Evolutionary conservation across 2,113 vertebrate species (phyloP).

Genomic region (Podocnemis expansa): DNA sequence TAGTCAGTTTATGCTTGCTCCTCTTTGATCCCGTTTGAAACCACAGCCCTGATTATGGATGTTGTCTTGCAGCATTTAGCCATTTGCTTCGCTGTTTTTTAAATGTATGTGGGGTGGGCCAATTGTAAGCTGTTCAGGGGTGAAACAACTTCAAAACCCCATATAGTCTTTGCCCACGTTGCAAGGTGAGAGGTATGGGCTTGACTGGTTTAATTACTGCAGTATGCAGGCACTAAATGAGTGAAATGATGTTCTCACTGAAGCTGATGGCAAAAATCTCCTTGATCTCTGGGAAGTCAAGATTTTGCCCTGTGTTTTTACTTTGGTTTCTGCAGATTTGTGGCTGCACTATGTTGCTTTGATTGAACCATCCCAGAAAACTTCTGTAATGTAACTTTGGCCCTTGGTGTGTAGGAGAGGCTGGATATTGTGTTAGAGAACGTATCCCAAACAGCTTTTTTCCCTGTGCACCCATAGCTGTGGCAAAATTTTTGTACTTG

Average conservation of each 20-base stretch:
- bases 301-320: background rate
- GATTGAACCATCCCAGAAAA: slow-evolving; percentile 36
- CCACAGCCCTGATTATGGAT: background rate
- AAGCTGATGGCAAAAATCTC: background rate
- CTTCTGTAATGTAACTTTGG: slow-evolving; percentile 50
- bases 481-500: slow-evolving; percentile 62
- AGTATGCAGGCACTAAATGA: slow-evolving; percentile 47
- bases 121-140: slow-evolving; percentile 14
- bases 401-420: slow-evolving; percentile 38
- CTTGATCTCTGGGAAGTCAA: fast-evolving
- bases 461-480: slow-evolving; percentile 41
- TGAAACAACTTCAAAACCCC: background rate
- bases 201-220: background rate
- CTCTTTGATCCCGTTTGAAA: fast-evolving
- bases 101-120: background rate
- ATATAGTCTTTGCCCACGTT: background rate
- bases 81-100: background rate
- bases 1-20: background rate
- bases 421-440: slow-evolving; percentile 18
- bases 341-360: slow-evolving; percentile 29
- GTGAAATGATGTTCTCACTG: background rate
- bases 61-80: background rate
- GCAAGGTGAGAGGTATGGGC: slow-evolving; percentile 27
- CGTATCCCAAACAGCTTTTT: slow-evolving; percentile 56
- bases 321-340: slow-evolving; percentile 8